Percentiles rank a stretch among this genome's conserved stretches.
Evolutionary conservation across 2,797 vertebrate species (phyloP).

Genomic region (Pseudochaenichthys georgianus): DNA sequence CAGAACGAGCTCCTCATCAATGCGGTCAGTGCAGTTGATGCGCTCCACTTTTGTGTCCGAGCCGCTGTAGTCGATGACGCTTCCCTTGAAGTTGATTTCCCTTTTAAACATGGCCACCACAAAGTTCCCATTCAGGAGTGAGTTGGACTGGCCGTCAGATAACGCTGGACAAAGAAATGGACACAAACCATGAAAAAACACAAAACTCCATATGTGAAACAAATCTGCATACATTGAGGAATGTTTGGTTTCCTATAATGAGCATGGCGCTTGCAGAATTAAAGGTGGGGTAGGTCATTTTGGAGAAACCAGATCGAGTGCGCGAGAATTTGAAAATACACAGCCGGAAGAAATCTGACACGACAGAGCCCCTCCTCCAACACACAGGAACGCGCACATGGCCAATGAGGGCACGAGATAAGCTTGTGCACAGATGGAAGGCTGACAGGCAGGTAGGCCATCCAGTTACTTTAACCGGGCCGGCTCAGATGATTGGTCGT

Average conservation of each 20-base stretch:
- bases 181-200: conserved; percentile 6
- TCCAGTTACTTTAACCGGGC: too few relatives aligned
- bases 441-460: too few relatives aligned
- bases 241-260: conserved; percentile 21
- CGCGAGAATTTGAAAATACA: too few relatives aligned
- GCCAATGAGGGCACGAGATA: too few relatives aligned
- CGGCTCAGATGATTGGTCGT: too few relatives aligned
- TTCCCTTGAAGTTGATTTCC: conserved; percentile 92
- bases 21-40: conserved; percentile 94
- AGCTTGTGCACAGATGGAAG: too few relatives aligned
- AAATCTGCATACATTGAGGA: conserved; percentile 1
- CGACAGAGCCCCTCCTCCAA: too few relatives aligned
- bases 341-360: too few relatives aligned
- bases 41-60: conserved; percentile 93
- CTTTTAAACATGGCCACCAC: conserved; percentile 98
- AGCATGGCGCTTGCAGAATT: conserved; percentile 19
- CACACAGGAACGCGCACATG: too few relatives aligned
- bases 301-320: too few relatives aligned
- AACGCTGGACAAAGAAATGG: conserved; percentile 85
- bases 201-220: conserved; percentile 6
- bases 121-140: conserved; percentile 96
- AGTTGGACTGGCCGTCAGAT: conserved; percentile 92
- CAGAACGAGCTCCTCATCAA: conserved; percentile 91
- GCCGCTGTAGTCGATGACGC: conserved; percentile 94
- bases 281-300: too few relatives aligned